These are phyloP conservation scores for Spea bombifrons DNA, from an alignment of 2,113 vertebrate genomes.

Conservation along the genomic window DNA sequence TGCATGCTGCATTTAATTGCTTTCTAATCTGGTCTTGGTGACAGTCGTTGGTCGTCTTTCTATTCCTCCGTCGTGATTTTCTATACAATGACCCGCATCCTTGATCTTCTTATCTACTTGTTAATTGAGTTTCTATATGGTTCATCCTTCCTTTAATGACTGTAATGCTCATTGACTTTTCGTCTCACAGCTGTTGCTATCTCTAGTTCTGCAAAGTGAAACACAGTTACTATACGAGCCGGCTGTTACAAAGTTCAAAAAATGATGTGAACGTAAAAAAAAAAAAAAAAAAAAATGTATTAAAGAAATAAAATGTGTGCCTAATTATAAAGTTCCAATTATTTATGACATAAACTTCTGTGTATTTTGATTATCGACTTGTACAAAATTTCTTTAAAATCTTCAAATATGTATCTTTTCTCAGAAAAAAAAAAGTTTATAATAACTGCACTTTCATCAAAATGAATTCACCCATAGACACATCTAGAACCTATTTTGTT, in stretches of 20 bases:
- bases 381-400: too few relatives aligned
- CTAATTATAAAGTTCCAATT: too few relatives aligned
- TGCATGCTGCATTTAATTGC: not conserved
- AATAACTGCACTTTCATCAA: too few relatives aligned
- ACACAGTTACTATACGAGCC: not conserved
- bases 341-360: too few relatives aligned
- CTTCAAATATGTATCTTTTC: too few relatives aligned
- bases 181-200: slow-evolving; percentile 27
- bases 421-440: too few relatives aligned
- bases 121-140: slow-evolving; percentile 46
- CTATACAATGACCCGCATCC: slow-evolving; percentile 30
- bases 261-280: not conserved
- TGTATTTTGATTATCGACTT: too few relatives aligned
- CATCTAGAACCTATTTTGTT: too few relatives aligned
- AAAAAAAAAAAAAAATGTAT: not conserved
- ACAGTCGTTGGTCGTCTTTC: not conserved
- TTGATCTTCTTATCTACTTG: slow-evolving; percentile 39
- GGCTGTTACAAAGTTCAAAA: not conserved
- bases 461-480: too few relatives aligned
- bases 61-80: slow-evolving; percentile 8
- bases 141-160: slow-evolving; percentile 43
- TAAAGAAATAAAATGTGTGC: not conserved
- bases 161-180: slow-evolving; percentile 16
- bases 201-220: slow-evolving; percentile 2
- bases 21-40: slow-evolving; percentile 15